A percentile compares a stretch with the other conserved stretches of the same genome.
Evolutionary conservation across 1,140 invertebrate genomes (phyloP).

Genomic region (Drosophila persimilis): DNA sequence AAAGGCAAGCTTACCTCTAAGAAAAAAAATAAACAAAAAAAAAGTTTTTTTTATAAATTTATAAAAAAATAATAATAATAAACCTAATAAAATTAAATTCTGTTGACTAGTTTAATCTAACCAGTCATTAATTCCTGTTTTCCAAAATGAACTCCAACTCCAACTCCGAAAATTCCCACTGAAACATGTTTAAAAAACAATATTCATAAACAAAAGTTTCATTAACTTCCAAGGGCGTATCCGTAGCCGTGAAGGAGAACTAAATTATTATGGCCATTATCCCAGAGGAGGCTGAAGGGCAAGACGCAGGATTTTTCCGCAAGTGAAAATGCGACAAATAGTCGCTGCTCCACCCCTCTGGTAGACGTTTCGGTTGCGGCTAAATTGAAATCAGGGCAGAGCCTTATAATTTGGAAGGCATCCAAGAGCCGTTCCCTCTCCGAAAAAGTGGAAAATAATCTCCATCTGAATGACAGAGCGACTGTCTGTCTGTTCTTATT

Average conservation of each 20-base stretch:
- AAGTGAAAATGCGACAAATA: conserved; percentile 52
- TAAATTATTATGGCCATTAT: conserved; percentile 24
- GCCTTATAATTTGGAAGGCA: conserved; percentile 69
- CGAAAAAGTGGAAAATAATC: conserved; percentile 51
- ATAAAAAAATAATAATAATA: no score
- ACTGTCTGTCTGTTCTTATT: conserved; percentile 32
- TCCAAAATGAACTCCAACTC: no score
- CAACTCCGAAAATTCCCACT: no score
- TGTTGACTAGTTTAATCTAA: no score
- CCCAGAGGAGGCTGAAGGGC: no score
- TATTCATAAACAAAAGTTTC: conserved; percentile 69
- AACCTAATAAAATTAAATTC: no score
- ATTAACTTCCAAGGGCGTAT: conserved; percentile 40
- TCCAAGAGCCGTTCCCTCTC: conserved; percentile 45
- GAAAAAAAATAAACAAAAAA: no score
- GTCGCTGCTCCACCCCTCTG: conserved; percentile 30
- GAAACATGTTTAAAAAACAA: conserved; percentile 61
- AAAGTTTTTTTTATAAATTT: no score
- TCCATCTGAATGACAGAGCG: conserved; percentile 16
- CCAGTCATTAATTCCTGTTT: no score
- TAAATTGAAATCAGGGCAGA: conserved; percentile 72
- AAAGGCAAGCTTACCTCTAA: no score
- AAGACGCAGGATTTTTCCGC: not conserved
- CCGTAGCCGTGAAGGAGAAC: not conserved
- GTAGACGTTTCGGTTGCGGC: conserved; percentile 19